These are phyloP conservation scores for Andrena trimmerana DNA, from an alignment of 2,888 invertebrate genomes.

Conservation along the genomic window DNA sequence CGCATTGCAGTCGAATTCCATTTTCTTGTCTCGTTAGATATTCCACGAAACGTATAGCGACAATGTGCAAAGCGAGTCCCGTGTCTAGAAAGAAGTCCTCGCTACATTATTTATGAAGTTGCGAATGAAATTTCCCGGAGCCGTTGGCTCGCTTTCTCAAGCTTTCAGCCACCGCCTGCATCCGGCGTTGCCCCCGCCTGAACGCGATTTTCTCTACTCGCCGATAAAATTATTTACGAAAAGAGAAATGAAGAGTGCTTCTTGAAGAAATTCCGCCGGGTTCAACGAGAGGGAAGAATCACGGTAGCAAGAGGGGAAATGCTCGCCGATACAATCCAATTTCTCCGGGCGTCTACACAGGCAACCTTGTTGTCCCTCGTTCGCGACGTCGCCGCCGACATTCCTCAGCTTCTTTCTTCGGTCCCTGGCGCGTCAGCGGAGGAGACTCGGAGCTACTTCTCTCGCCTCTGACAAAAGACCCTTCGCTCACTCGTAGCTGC, in stretches of 20 bases:
- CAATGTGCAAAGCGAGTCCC: slow-evolving; percentile 6
- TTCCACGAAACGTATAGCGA: slow-evolving; percentile 23
- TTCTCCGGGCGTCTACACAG: slow-evolving; percentile 12
- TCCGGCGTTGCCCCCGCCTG: not conserved
- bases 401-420: slow-evolving; percentile 19
- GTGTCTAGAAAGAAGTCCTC: slow-evolving; percentile 6
- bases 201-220: not conserved
- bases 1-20: not conserved
- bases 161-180: slow-evolving; percentile 3
- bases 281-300: slow-evolving; percentile 8
- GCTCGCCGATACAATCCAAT: slow-evolving; percentile 17
- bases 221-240: not conserved
- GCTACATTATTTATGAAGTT: slow-evolving; percentile 47
- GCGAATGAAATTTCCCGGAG: slow-evolving; percentile 24
- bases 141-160: not conserved
- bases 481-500: slow-evolving; percentile 3
- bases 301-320: not conserved
- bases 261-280: not conserved
- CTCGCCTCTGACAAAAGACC: slow-evolving; percentile 17
- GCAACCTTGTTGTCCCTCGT: slow-evolving; percentile 12
- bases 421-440: slow-evolving; percentile 1
- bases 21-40: slow-evolving; percentile 27
- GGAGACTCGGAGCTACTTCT: slow-evolving; percentile 19
- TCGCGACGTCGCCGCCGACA: slow-evolving; percentile 23
- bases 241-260: no score